Percentiles rank a stretch among this genome's conserved stretches.
These are phyloP conservation scores for Synanthedon myopaeformis DNA, from an alignment of 2,888 invertebrate species.

Conservation along the genomic window DNA sequence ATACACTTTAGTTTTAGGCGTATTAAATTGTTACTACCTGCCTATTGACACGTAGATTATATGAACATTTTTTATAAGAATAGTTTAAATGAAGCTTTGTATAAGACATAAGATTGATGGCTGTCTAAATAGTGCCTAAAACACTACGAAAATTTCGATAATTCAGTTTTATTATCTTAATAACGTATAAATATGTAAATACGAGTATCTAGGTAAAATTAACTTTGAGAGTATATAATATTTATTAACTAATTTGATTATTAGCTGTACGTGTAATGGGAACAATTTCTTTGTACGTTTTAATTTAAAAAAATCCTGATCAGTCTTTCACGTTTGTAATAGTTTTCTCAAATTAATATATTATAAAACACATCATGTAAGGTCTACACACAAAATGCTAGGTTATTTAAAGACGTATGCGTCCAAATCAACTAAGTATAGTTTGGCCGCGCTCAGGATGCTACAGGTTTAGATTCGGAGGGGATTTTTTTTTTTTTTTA, in stretches of 20 bases:
- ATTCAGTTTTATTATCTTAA: slow-evolving; percentile 62
- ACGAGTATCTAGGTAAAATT: slow-evolving; percentile 36
- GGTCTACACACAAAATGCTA: too few species aligned
- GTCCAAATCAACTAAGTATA: too few species aligned
- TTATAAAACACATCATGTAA: background rate
- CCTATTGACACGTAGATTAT: slow-evolving; percentile 65
- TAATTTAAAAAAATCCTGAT: slow-evolving; percentile 10
- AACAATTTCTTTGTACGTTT: slow-evolving; percentile 53
- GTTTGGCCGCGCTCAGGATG: too few species aligned
- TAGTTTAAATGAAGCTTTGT: slow-evolving; percentile 60
- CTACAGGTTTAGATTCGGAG: too few species aligned
- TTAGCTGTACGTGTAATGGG: slow-evolving; percentile 53
- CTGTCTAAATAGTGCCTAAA: slow-evolving; percentile 71
- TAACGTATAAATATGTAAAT: slow-evolving; percentile 56
- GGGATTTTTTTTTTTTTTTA: too few species aligned
- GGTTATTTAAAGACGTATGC: too few species aligned
- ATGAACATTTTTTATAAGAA: slow-evolving; percentile 44
- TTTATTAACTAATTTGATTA: slow-evolving; percentile 37
- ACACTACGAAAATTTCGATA: slow-evolving; percentile 68
- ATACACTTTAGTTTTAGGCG: slow-evolving; percentile 43
- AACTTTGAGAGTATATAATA: slow-evolving; percentile 41
- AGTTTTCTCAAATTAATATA: background rate
- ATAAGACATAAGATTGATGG: slow-evolving; percentile 69
- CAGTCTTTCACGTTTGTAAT: background rate
- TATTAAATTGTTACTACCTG: slow-evolving; percentile 61